Base-by-base conservation (phyloP, 2,888 invertebrate genomes). In the Chloromyia formosa region DNA sequence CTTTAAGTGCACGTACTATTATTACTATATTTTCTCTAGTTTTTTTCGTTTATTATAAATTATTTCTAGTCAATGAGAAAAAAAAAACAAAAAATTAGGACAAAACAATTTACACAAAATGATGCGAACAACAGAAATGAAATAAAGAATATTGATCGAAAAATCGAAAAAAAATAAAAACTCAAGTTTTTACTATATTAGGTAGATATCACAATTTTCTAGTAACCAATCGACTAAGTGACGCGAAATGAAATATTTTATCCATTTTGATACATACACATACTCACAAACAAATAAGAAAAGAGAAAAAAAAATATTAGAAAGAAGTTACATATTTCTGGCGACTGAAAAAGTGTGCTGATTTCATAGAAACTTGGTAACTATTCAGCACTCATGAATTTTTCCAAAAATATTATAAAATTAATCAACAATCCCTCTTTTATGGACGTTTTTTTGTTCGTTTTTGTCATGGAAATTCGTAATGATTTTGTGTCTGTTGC, bases 11-110 rank as follows among this genome's bases (percentile, higher is more conserved):
- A n/a, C n/a, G n/a, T n/a, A n/a, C n/a, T n/a, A n/a, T n/a, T n/a
- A n/a, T n/a, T n/a, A n/a, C n/a, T 27, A 68, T 7, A 7, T 23
- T n/a, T 49, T 23, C 14, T 53, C 12, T 53, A 1, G 53, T 68
- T 53, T 68, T 7, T 68, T 68, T 68, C 53, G 1, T 54, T 12
- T 27, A 69, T n/a, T 54, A 56, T 1, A 40, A 54, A 69, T 54
- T 69, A 69, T 69, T 54, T 54, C 69, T 69, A 54, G 69, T 69
- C 69, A 69, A 69, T 18, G 42, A 42, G 16, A 42, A 14, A 18
- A n/a, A 42, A 64, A 61, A 61, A 35, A 16, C 20, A 66, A 66
- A 69, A 54, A 69, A 69, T 23, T 54, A 54, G 14, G 27, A 69
- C 20, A 22, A 42, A 27, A n/a, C n/a, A 20, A 5, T 20, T 22